Percentiles rank a stretch among this genome's conserved stretches.
These are phyloP conservation scores for Pangasianodon hypophthalmus DNA, from an alignment of 2,113 vertebrate genomes.

Conservation along the genomic window DNA sequence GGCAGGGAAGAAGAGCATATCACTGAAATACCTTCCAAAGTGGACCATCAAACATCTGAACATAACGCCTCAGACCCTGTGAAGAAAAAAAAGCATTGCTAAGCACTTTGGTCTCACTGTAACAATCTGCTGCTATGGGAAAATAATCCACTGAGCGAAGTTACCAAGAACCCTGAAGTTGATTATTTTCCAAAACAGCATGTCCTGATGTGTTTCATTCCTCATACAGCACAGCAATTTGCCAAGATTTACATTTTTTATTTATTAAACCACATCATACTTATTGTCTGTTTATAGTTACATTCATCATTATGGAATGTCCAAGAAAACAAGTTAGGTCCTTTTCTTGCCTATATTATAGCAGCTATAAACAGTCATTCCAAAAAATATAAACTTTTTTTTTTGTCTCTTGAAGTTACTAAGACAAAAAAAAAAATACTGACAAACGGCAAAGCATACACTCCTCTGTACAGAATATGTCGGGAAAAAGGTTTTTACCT, in stretches of 20 bases:
- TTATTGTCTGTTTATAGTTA: background rate
- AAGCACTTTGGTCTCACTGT: background rate
- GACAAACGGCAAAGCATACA: background rate
- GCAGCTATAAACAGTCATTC: background rate
- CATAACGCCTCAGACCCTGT: conserved; percentile 76
- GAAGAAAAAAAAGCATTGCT: conserved; percentile 22
- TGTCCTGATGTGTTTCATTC: background rate
- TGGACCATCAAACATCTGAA: conserved; percentile 83
- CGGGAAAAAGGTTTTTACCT: background rate
- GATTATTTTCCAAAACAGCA: background rate
- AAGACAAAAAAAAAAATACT: background rate
- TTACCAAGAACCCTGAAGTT: background rate
- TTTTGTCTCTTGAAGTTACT: background rate
- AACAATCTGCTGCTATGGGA: background rate
- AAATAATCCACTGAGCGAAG: background rate
- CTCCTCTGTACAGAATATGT: background rate
- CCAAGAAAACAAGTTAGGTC: background rate
- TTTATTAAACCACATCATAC: background rate
- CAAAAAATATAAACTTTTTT: background rate
- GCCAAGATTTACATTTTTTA: background rate
- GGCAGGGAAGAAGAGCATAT: background rate
- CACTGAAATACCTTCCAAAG: conserved; percentile 84
- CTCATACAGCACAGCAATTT: background rate
- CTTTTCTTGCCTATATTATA: background rate
- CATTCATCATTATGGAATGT: background rate